These are phyloP conservation scores for Martes martes DNA, from an alignment of 2,113 vertebrate genomes.

Conservation along the genomic window DNA sequence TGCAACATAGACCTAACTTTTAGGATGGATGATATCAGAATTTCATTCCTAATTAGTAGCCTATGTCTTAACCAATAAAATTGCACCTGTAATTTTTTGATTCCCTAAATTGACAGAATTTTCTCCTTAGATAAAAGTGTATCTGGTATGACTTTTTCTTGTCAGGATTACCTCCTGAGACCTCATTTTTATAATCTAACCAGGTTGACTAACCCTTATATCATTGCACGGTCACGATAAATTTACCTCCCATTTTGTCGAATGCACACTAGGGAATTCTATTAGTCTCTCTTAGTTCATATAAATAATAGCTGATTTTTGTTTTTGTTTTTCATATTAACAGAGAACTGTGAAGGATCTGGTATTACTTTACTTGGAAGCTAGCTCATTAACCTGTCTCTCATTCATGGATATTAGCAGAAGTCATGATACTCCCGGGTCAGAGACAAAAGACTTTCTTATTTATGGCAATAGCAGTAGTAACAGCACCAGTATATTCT, in stretches of 20 bases:
- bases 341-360: background rate
- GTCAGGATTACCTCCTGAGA: background rate
- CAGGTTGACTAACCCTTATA: background rate
- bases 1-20: background rate
- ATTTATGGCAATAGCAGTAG: background rate
- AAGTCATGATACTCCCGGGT: background rate
- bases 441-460: background rate
- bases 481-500: background rate
- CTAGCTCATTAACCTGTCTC: background rate
- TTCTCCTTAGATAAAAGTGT: background rate
- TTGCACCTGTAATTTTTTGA: background rate
- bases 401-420: background rate
- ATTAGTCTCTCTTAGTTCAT: background rate
- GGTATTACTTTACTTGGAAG: background rate
- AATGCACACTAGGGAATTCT: background rate
- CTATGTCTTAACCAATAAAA: background rate
- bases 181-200: background rate
- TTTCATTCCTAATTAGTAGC: background rate
- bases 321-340: background rate
- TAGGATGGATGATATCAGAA: background rate
- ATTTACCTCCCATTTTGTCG: background rate
- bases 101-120: background rate
- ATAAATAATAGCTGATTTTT: background rate
- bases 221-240: background rate
- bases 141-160: background rate